Evolutionary conservation across 2,888 invertebrate genomes (phyloP).

Genomic region (Nebria salina): DNA sequence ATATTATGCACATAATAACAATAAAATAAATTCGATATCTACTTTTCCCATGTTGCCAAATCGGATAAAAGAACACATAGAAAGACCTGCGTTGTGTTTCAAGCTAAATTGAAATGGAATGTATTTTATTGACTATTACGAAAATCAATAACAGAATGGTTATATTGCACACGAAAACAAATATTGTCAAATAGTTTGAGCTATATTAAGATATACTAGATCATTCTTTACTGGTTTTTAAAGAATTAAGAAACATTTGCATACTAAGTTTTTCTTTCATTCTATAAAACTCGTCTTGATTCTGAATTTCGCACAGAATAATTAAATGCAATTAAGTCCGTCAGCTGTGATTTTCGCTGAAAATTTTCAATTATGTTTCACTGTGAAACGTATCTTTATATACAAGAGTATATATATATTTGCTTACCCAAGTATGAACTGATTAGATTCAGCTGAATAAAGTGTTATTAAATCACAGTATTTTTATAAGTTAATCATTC

Average conservation of each 20-base stretch:
- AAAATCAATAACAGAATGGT: background rate
- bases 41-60: conserved; percentile 24
- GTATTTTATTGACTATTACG: background rate
- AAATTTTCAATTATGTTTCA: conserved; percentile 36
- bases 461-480: conserved; percentile 44
- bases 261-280: conserved; percentile 31
- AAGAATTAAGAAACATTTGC: conserved; percentile 32
- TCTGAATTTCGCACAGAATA: conserved; percentile 30
- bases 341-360: conserved; percentile 40
- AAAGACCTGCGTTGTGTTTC: conserved; percentile 11
- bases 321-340: conserved; percentile 42
- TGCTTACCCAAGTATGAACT: background rate
- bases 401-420: background rate
- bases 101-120: background rate
- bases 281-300: background rate
- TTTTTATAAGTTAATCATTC: conserved; percentile 44
- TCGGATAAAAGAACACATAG: conserved; percentile 16
- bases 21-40: conserved; percentile 33
- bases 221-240: conserved; percentile 10
- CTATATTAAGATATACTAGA: background rate
- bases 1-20: conserved; percentile 39
- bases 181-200: background rate
- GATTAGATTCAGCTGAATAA: conserved; percentile 10
- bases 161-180: background rate
- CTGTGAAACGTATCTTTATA: conserved; percentile 2